Conservation (phyloP, 1,140 invertebrate species). For the Achroia grisella region DNA sequence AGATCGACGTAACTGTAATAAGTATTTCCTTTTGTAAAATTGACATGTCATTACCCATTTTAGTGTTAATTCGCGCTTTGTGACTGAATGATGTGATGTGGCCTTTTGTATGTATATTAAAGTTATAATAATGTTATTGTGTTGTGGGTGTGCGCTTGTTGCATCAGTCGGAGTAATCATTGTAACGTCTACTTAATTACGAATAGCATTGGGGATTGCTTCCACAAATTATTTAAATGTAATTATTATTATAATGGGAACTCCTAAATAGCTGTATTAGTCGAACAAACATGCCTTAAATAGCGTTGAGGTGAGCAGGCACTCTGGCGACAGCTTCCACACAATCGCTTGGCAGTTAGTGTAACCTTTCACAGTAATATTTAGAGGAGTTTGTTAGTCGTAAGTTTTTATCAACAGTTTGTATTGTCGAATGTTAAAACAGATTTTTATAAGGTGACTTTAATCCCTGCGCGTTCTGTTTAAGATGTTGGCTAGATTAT, state of each 20-base stretch:
- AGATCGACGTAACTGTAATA: slow-evolving; percentile 19
- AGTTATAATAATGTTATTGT: slow-evolving; percentile 40
- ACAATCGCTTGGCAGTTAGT: slow-evolving; percentile 47
- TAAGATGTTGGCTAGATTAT: slow-evolving; percentile 32
- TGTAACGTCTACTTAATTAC: slow-evolving; percentile 37
- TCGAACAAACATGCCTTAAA: slow-evolving; percentile 44
- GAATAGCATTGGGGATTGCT: slow-evolving; percentile 37
- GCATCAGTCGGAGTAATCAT: slow-evolving; percentile 44
- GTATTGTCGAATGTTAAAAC: slow-evolving; percentile 56
- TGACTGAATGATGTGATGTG: slow-evolving; percentile 72
- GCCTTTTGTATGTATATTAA: slow-evolving; percentile 67
- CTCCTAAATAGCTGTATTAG: slow-evolving; percentile 45
- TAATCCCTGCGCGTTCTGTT: slow-evolving; percentile 63
- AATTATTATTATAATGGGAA: slow-evolving; percentile 29
- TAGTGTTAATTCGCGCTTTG: slow-evolving; percentile 52
- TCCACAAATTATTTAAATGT: slow-evolving; percentile 47
- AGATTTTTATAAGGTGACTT: slow-evolving; percentile 54
- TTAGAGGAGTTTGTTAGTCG: slow-evolving; percentile 55
- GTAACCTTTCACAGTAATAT: slow-evolving; percentile 27
- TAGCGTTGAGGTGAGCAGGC: slow-evolving; percentile 1
- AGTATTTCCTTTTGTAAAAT: slow-evolving; percentile 28
- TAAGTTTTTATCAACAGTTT: slow-evolving; percentile 71
- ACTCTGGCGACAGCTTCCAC: slow-evolving; percentile 23
- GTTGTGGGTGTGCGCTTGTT: slow-evolving; percentile 62
- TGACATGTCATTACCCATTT: slow-evolving; percentile 20